Conservation (phyloP, 2,113 vertebrate genomes). For the Xiphophorus maculatus region DNA sequence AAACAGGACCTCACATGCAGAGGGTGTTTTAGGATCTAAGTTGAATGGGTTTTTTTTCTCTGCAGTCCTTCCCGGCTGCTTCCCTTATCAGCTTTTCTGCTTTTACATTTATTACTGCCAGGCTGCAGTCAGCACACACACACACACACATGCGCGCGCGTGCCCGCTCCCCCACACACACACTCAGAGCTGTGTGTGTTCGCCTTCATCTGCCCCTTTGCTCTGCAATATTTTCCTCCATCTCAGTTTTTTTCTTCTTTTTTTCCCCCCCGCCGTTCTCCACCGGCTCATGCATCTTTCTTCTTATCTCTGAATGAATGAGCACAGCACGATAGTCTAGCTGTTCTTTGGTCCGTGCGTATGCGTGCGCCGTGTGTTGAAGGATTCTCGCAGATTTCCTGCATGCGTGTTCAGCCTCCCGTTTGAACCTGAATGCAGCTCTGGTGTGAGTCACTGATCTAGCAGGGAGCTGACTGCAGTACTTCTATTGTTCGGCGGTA, state of each 20-base stretch:
- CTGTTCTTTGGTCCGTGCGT: slow-evolving; percentile 5
- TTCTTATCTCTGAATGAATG: slow-evolving; percentile 64
- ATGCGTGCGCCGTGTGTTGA: slow-evolving; percentile 21
- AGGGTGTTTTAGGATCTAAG: slow-evolving; percentile 4
- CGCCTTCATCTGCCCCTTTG: slow-evolving; percentile 11
- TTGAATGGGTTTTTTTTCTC: neutral
- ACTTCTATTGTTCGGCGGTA: slow-evolving; percentile 65
- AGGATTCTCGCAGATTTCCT: slow-evolving; percentile 38
- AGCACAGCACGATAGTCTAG: slow-evolving; percentile 39
- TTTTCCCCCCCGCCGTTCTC: neutral
- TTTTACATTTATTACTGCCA: slow-evolving; percentile 75
- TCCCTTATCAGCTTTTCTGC: slow-evolving; percentile 55
- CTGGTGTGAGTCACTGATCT: slow-evolving; percentile 70
- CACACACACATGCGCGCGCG: neutral
- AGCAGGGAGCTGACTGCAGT: slow-evolving; percentile 71
- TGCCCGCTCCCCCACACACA: neutral
- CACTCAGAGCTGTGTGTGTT: neutral
- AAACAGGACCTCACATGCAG: slow-evolving; percentile 18
- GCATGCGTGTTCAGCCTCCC: slow-evolving; percentile 44
- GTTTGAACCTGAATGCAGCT: slow-evolving; percentile 66
- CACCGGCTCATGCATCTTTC: slow-evolving; percentile 39
- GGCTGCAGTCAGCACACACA: slow-evolving; percentile 56
- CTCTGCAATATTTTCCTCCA: slow-evolving; percentile 33
- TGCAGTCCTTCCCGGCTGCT: slow-evolving; percentile 40
- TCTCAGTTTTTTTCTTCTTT: neutral